These are phyloP conservation scores for Babylonia areolata DNA, from an alignment of 1,140 invertebrate species.

Conservation along the genomic window DNA sequence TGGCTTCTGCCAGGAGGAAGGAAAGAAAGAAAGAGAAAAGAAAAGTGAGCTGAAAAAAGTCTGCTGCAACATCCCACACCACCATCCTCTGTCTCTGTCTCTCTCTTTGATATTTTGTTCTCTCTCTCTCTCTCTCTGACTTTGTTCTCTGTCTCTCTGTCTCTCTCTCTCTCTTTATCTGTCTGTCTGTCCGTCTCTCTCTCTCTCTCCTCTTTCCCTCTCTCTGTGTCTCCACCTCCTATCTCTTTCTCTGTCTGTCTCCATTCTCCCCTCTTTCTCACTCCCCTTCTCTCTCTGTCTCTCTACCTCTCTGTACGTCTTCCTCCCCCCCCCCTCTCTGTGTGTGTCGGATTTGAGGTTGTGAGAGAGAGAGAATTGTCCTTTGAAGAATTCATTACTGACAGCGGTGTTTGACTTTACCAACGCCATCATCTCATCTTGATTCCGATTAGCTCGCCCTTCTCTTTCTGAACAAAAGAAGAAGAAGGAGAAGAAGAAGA, in stretches of 20 bases:
- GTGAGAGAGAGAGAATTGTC: neutral
- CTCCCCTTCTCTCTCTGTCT: no score
- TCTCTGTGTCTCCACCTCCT: no score
- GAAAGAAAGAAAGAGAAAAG: neutral
- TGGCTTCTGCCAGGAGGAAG: neutral
- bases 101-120: no score
- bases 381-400: conserved; percentile 35
- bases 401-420: conserved; percentile 15
- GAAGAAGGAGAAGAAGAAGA: no score
- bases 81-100: neutral
- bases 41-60: neutral
- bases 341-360: neutral
- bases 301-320: no score
- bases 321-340: neutral
- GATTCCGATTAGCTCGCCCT: neutral
- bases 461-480: neutral
- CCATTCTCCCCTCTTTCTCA: no score
- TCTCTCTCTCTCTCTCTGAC: neutral
- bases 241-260: no score
- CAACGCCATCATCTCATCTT: conserved; percentile 23
- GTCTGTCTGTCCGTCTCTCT: neutral
- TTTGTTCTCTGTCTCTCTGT: neutral
- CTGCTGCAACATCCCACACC: neutral
- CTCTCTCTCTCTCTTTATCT: neutral
- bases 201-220: no score